A percentile compares a stretch with the other conserved stretches of the same genome.
Conservation (phyloP, 2,888 invertebrate genomes). For the Polietes domitor region DNA sequence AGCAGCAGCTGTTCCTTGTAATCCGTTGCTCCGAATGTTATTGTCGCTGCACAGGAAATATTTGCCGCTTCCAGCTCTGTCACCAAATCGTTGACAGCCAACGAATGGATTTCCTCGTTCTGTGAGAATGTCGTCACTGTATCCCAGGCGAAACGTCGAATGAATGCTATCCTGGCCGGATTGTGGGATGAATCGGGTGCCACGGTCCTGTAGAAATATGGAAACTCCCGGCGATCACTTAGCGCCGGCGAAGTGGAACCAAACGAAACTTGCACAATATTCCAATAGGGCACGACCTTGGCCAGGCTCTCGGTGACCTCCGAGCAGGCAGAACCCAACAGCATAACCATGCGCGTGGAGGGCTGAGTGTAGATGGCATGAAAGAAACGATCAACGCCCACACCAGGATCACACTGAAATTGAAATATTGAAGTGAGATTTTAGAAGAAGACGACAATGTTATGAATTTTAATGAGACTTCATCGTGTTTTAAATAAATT, state of each 20-base stretch:
- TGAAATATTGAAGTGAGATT: conserved; percentile 83
- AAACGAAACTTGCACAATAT: conserved; percentile 95
- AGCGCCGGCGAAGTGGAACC: conserved; percentile 94
- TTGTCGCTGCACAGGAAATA: conserved; percentile 91
- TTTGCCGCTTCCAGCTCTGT: conserved; percentile 92
- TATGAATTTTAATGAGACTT: conserved; percentile 80
- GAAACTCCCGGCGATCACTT: conserved; percentile 93
- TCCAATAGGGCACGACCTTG: conserved; percentile 95
- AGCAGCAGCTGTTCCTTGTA: conserved; percentile 90
- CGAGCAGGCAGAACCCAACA: conserved; percentile 94
- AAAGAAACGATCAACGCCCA: conserved; percentile 94
- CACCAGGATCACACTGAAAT: conserved; percentile 93
- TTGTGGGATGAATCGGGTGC: conserved; percentile 96
- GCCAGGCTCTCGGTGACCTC: conserved; percentile 95
- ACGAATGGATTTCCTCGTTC: conserved; percentile 91
- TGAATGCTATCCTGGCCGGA: conserved; percentile 91
- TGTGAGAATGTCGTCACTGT: conserved; percentile 93
- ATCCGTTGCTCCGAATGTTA: conserved; percentile 92
- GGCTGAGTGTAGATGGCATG: conserved; percentile 92
- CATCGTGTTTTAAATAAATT: background rate
- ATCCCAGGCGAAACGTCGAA: conserved; percentile 88
- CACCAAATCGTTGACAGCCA: conserved; percentile 93
- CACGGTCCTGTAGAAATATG: conserved; percentile 93
- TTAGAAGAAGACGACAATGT: conserved; percentile 75
- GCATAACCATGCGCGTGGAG: conserved; percentile 88